Conservation (phyloP, 2,888 invertebrate species). For the Thymelicus sylvestris region DNA sequence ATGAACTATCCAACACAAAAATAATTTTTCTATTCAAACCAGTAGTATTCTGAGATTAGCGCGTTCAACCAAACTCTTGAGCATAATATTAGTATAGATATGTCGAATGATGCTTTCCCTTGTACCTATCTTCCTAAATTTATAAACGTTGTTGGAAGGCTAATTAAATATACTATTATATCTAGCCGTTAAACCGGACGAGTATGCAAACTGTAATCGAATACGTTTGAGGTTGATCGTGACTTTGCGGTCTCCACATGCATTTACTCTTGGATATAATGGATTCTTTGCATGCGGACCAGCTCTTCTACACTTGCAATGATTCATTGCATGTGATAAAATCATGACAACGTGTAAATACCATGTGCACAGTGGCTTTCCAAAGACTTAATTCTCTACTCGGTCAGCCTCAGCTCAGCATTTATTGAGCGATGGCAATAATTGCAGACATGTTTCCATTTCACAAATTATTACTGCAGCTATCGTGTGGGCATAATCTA, state of each 20-base stretch:
- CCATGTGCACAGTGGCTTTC: not conserved
- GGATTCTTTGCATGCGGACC: not conserved
- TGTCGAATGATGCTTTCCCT: no score
- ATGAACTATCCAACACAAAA: no score
- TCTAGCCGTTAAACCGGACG: slow-evolving; percentile 2
- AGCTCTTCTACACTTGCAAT: not conserved
- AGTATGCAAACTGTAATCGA: slow-evolving; percentile 19
- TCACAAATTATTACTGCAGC: no score
- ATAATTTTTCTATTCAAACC: no score
- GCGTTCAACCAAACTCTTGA: no score
- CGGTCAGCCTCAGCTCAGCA: not conserved
- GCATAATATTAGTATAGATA: no score
- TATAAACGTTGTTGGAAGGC: no score
- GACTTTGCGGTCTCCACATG: slow-evolving; percentile 21
- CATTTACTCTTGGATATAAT: slow-evolving; percentile 9
- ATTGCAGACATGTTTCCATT: no score
- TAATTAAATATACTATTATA: not conserved
- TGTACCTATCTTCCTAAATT: no score
- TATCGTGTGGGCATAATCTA: no score
- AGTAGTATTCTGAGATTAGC: no score
- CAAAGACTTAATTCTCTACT: not conserved
- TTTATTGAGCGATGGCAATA: not conserved
- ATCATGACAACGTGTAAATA: slow-evolving; percentile 1
- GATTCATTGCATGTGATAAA: slow-evolving; percentile 5
- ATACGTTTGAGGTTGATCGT: slow-evolving; percentile 29